Conservation (phyloP, 2,888 invertebrate genomes). For the Eudemis profundana region DNA sequence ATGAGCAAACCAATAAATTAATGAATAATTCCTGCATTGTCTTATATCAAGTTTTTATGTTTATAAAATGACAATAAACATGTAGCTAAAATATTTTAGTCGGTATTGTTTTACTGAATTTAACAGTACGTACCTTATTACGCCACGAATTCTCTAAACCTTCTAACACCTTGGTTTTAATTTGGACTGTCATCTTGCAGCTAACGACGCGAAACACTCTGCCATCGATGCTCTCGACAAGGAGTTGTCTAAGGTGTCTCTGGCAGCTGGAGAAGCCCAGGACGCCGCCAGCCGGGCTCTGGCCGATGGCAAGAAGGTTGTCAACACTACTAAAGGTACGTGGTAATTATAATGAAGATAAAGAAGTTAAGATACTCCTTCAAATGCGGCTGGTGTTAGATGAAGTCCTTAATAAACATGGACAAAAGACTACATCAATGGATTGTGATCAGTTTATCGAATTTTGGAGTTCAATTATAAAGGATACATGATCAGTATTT, state of each 20-base stretch:
- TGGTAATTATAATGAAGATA: not conserved
- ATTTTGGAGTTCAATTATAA: too few relatives aligned
- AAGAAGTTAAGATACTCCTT: not conserved
- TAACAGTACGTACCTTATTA: too few relatives aligned
- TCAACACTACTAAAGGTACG: conserved; percentile 79
- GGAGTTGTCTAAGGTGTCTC: conserved; percentile 78
- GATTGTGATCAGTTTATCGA: too few relatives aligned
- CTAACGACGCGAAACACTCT: conserved; percentile 74
- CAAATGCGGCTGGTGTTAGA: not conserved
- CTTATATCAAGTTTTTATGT: too few relatives aligned
- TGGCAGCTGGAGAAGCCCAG: conserved; percentile 79
- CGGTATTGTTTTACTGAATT: too few relatives aligned
- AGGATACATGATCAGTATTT: not conserved
- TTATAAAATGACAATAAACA: too few relatives aligned
- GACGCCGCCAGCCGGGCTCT: conserved; percentile 76
- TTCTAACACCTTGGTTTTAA: not conserved
- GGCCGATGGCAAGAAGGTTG: conserved; percentile 79
- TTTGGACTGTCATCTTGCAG: conserved; percentile 52
- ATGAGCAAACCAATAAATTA: too few relatives aligned
- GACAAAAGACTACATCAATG: too few relatives aligned
- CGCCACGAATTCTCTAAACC: not conserved
- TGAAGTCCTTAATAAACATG: not conserved
- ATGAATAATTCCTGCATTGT: too few relatives aligned
- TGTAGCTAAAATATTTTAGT: too few relatives aligned
- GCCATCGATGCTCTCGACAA: conserved; percentile 84